Evolutionary conservation across 2,888 invertebrate genomes (phyloP).

Genomic region (Dryocosmus kuriphilus): DNA sequence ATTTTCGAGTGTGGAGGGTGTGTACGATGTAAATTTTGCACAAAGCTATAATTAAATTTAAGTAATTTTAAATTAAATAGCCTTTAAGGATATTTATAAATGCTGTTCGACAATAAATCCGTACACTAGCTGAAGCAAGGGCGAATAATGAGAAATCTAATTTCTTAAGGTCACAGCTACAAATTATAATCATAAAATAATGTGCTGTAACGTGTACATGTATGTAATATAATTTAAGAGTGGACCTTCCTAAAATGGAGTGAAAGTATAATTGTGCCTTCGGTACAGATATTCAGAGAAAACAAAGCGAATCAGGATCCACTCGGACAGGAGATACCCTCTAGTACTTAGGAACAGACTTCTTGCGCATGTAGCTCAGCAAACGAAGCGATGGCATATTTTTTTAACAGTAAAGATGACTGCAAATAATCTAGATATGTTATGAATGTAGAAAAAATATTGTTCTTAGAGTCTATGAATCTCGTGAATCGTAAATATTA

Average conservation of each 20-base stretch:
- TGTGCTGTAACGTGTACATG: constrained; percentile 46
- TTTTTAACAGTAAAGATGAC: constrained; percentile 13
- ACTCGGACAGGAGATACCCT: constrained; percentile 61
- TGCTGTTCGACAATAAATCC: constrained; percentile 77
- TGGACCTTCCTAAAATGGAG: constrained; percentile 70
- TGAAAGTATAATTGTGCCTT: constrained; percentile 78
- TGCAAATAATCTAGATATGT: constrained; percentile 20
- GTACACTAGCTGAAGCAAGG: constrained; percentile 65
- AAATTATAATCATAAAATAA: constrained; percentile 49
- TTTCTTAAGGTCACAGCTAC: constrained; percentile 51
- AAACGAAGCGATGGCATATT: constrained; percentile 14
- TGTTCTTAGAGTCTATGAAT: constrained; percentile 6
- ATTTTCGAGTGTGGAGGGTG: constrained; percentile 45
- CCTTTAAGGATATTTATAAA: constrained; percentile 65
- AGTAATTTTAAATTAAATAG: constrained; percentile 62
- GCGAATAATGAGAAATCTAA: constrained; percentile 51
- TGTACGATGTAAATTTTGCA: constrained; percentile 75
- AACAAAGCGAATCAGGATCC: constrained; percentile 45
- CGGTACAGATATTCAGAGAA: constrained; percentile 71
- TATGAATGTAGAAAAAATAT: constrained; percentile 8
- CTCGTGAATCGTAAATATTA: neutral
- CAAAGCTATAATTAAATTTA: constrained; percentile 72
- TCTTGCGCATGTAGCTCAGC: constrained; percentile 51
- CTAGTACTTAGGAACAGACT: constrained; percentile 64
- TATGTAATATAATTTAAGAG: constrained; percentile 56